These are phyloP conservation scores for Aphidius ervi DNA, from an alignment of 1,140 invertebrate genomes.

Conservation along the genomic window DNA sequence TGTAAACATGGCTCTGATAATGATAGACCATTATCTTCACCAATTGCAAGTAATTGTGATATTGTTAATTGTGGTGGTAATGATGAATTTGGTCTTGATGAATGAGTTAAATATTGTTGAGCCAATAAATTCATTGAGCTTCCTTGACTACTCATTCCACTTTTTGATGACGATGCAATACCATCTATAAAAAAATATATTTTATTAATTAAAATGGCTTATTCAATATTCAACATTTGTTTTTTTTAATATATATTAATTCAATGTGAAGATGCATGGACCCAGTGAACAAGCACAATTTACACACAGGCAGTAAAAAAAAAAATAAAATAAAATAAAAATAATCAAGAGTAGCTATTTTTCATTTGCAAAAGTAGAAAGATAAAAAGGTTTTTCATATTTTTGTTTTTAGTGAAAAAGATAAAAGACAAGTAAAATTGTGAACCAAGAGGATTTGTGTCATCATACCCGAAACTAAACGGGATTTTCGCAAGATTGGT, in stretches of 20 bases:
- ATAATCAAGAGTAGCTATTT: neutral
- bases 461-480: conserved; percentile 39
- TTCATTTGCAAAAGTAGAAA: neutral
- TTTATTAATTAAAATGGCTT: conserved; percentile 2
- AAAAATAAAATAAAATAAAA: too few species aligned
- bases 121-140: conserved; percentile 30
- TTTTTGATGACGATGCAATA: conserved; percentile 31
- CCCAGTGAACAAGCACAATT: neutral
- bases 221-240: neutral
- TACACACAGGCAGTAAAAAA: neutral
- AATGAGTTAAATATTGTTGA: conserved; percentile 51
- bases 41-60: conserved; percentile 59
- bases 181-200: conserved; percentile 26
- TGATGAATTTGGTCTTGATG: conserved; percentile 49
- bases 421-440: conserved; percentile 13
- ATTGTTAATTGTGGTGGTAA: conserved; percentile 59
- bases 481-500: conserved; percentile 39
- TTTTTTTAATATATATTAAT: neutral
- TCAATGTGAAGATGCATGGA: conserved; percentile 3
- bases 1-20: conserved; percentile 57
- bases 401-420: neutral
- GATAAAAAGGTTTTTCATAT: neutral
- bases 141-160: conserved; percentile 27
- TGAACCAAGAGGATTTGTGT: neutral
- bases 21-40: conserved; percentile 56